Base-by-base conservation (phyloP, 2,113 vertebrate genomes). In the Ochotona princeps region DNA sequence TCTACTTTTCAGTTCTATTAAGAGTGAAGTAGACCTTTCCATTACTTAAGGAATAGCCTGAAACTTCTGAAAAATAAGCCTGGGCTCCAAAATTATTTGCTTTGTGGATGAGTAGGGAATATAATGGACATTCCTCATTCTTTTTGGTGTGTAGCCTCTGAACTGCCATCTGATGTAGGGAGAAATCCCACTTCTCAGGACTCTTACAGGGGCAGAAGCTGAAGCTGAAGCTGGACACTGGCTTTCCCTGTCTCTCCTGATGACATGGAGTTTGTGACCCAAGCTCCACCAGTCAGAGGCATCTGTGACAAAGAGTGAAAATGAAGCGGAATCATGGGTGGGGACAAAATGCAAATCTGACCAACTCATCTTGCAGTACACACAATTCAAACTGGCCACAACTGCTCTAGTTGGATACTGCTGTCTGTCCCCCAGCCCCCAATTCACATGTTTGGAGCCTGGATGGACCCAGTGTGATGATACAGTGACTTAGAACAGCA, bases 21-120 rank as follows among this genome's bases (percentile, higher is more conserved):
- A 91, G 32, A 92, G 69, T 32, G 21, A 93, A 94, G 60, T 61
- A 38, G 26, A 17, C 38, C 91, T 91, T 95, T 74, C 66, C 17
- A 0, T 73, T 87, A 69, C 26, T 63, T 91, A 80, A 32, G 21
- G 0, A 79, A 8, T 35, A 89, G 13, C 26, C 32, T 30, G 66
- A 87, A 86, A 93, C 70, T 60, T 78, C 26, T 60, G 44, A 30
- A 38, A 73, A 13, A 44, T 15, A 78, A 83, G 9, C 49, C n/a
- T 18, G 18, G 74, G 35, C 8, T 54, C 35, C 14, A 15, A 17
- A 84, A 67, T 17, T 57, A 18, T 73, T 88, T 91, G 65, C 65
- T 69, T 30, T 35, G 6, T 75, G 9, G 14, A 80, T n/a, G 28
- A 69, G 15, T 2, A 86, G 23, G 57, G n/a, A 80, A 66, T 57